phyloP scores from a whole-genome alignment of 2,797 vertebrate genomes.

The Diceros bicornis region DNA sequence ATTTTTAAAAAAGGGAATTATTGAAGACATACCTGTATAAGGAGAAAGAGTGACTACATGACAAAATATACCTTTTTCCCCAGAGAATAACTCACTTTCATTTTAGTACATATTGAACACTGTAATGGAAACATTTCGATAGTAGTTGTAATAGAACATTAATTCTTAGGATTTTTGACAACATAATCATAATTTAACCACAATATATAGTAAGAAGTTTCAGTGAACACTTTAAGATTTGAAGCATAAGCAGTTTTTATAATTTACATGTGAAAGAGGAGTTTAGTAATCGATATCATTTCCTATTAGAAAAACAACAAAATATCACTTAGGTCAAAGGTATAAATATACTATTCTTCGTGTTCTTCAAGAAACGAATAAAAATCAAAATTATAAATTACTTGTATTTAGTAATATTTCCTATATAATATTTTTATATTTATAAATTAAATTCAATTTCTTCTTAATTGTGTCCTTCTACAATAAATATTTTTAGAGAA shows the following conservation, averaged over 20 bases:
- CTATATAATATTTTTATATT: background rate
- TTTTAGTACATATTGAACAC: conserved; percentile 20
- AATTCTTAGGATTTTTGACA: conserved; percentile 57
- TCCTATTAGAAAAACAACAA: background rate
- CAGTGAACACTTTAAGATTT: background rate
- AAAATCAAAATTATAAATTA: background rate
- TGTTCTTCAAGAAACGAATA: background rate
- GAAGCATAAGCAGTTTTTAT: background rate
- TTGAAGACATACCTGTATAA: background rate
- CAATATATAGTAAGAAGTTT: background rate
- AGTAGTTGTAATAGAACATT: conserved; percentile 43
- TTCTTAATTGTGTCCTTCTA: background rate
- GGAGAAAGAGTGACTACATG: background rate
- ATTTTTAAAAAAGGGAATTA: conserved; percentile 20
- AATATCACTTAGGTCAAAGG: background rate
- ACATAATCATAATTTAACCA: conserved; percentile 28
- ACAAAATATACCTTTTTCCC: background rate
- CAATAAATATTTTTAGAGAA: background rate
- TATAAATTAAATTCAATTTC: background rate
- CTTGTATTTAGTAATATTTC: background rate
- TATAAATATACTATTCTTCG: background rate
- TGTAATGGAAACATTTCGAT: conserved; percentile 58
- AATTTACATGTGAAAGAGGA: background rate
- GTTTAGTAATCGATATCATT: background rate
- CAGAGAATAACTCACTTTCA: background rate